Base-by-base conservation (phyloP, 2,113 vertebrate species). In the Nerophis lumbriciformis region DNA sequence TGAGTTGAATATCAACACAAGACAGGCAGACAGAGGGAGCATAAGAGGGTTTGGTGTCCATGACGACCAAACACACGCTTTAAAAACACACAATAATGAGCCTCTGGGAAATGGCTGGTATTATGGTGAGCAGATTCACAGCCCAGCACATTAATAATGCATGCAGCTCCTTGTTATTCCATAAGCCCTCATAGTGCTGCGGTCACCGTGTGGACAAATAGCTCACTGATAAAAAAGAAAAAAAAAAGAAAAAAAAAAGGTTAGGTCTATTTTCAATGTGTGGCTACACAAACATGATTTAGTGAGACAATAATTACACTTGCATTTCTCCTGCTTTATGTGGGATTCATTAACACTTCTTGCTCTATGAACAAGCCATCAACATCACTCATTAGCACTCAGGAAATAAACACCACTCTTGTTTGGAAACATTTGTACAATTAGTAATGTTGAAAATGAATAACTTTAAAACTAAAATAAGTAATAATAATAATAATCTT, bases 191-290 rank as follows among this genome's bases (percentile, higher is more conserved):
- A 87, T 16, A 44, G 71, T 90, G 87, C 80, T 85, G 88, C 85
- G 90, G 90, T 93, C 92, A 90, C 90, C 91, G 91, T 92, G 92
- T 93, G 91, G 92, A 94, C 92, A 94, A 93, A 94, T 94, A 94
- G 91, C 93, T 94, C 93, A 89, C 93, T 45, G 42, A 45, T 45
- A 9, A 42, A 42, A 42, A 42, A 11, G 78, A 85, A 86, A 86
- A 84, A 87, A 84, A 85, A n/a, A n/a, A n/a, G n/a, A n/a, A 11
- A 79, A 85, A 86, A 86, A 84, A 87, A 84, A 85, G 78, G 85
- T 85, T 88, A 83, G 78, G 72, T 74, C 76, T 84, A 86, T 86
- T 88, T 86, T 85, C 78, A 82, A 86, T 86, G 89, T 82, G 83
- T 54, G 63, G 66, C 73, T 75, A 80, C 69, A 81, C 64, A 63